Conservation (phyloP, 1,140 invertebrate species). For the Aphaenogaster ashmeadi region DNA sequence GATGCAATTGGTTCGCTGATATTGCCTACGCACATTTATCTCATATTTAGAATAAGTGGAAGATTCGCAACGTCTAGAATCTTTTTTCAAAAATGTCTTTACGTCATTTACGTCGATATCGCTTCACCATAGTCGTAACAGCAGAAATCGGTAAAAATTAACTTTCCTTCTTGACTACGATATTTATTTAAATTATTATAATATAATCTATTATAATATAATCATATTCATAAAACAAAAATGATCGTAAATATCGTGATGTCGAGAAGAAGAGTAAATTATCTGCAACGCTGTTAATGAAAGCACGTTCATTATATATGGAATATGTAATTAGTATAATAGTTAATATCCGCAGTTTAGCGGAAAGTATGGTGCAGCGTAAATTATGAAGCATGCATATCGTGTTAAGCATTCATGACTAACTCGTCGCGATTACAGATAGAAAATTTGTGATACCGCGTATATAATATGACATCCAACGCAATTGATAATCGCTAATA, state of each 20-base stretch:
- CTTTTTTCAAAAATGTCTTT: not conserved
- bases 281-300: not conserved
- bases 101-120: not conserved
- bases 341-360: not conserved
- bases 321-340: not conserved
- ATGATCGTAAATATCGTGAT: not conserved
- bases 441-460: not conserved
- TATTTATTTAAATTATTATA: constrained; percentile 1
- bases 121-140: not conserved
- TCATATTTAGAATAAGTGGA: not conserved
- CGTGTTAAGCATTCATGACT: no score
- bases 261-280: not conserved
- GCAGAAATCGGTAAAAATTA: not conserved
- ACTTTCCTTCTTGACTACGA: not conserved
- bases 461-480: not conserved
- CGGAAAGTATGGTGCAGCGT: not conserved
- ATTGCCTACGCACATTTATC: constrained; percentile 15
- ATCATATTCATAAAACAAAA: not conserved
- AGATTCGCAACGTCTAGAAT: not conserved
- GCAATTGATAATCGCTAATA: not conserved
- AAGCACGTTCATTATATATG: not conserved
- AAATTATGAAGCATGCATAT: not conserved
- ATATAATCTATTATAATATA: no score
- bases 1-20: not conserved
- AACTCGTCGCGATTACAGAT: not conserved